Evolutionary conservation across 2,797 vertebrate genomes (phyloP).

Genomic region (Carcharodon carcharias): DNA sequence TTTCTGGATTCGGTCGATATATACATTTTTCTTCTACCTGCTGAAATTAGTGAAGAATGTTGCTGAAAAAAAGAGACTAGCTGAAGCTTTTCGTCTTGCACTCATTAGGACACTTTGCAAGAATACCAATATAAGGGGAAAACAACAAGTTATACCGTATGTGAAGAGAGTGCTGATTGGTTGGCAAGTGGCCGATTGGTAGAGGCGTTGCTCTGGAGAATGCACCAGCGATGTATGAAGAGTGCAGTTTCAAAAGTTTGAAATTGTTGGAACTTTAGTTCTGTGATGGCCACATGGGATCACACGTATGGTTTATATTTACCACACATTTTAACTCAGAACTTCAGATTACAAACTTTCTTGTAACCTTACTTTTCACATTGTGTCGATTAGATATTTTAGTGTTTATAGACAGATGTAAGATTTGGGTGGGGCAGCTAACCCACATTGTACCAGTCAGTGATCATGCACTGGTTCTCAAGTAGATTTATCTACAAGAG

Average conservation of each 20-base stretch:
- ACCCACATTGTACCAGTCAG: neutral
- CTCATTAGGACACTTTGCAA: too few relatives aligned
- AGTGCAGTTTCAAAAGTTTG: neutral
- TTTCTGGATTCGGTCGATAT: conserved; percentile 54
- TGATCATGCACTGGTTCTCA: neutral
- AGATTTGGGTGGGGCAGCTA: neutral
- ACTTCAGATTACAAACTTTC: neutral
- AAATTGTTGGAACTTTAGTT: neutral
- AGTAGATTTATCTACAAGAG: neutral
- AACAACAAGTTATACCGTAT: too few relatives aligned
- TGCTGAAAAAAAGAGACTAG: too few relatives aligned
- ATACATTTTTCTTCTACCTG: conserved; percentile 62
- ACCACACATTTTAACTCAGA: too few relatives aligned
- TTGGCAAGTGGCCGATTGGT: too few relatives aligned
- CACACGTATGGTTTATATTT: neutral
- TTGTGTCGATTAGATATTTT: neutral
- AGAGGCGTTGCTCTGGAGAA: too few relatives aligned
- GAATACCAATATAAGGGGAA: too few relatives aligned
- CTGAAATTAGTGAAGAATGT: conserved; percentile 42
- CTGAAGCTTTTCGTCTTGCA: too few relatives aligned
- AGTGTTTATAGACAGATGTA: too few relatives aligned
- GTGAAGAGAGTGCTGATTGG: too few relatives aligned
- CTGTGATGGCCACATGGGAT: neutral
- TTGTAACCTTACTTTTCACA: neutral
- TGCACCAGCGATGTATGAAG: neutral